These are phyloP conservation scores for Characodon lateralis DNA, from an alignment of 2,797 vertebrate species.

Conservation along the genomic window DNA sequence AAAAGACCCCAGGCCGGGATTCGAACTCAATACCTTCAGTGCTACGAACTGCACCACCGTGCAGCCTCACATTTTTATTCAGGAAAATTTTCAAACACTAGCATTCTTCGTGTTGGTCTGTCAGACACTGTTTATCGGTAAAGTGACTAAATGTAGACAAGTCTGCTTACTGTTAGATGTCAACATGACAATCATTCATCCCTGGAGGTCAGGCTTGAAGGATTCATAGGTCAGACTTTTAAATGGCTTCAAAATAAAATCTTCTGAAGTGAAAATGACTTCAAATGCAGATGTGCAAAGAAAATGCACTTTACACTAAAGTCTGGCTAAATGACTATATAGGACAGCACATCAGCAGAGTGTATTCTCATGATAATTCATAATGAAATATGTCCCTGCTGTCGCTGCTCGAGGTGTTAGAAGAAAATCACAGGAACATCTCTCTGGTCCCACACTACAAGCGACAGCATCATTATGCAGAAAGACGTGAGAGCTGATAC, in stretches of 20 bases:
- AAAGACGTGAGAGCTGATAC: slow-evolving; percentile 66
- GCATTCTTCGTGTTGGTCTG: too few relatives aligned
- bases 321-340: too few relatives aligned
- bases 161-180: background rate
- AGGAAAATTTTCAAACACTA: too few relatives aligned
- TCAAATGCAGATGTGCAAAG: too few relatives aligned
- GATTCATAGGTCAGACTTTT: background rate
- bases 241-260: background rate
- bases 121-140: too few relatives aligned
- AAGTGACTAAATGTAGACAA: background rate
- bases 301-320: too few relatives aligned
- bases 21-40: too few relatives aligned
- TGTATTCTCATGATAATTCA: background rate
- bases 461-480: slow-evolving; percentile 21
- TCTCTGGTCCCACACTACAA: slow-evolving; percentile 37
- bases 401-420: slow-evolving; percentile 24
- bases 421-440: slow-evolving; percentile 64
- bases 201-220: background rate
- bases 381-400: slow-evolving; percentile 23
- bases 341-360: too few relatives aligned
- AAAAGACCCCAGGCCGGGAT: too few relatives aligned
- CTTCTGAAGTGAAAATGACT: too few relatives aligned
- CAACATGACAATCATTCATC: background rate
- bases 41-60: too few relatives aligned
- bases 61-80: background rate